Evolutionary conservation across 2,113 vertebrate genomes (phyloP).

Genomic region (Rutilus rutilus): DNA sequence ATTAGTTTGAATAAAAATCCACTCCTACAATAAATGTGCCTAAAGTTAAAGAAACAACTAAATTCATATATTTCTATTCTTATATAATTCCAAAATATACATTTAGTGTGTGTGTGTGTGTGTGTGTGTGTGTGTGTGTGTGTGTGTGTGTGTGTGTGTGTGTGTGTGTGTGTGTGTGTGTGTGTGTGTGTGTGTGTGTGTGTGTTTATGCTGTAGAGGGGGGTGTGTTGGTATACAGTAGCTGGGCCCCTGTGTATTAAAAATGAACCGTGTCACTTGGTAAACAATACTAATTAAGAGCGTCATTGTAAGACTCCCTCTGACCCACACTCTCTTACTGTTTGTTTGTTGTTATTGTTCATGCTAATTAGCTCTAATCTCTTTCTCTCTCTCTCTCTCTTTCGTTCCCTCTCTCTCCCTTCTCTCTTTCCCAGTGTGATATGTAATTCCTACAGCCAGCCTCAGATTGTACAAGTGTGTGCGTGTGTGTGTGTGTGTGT

Average conservation of each 20-base stretch:
- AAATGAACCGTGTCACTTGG: conserved; percentile 65
- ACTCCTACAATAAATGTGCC: not conserved
- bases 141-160: no score
- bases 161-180: no score
- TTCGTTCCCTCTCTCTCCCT: conserved; percentile 28
- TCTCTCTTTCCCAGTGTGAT: conserved; percentile 31
- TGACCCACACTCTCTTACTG: conserved; percentile 51
- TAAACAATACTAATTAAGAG: conserved; percentile 80
- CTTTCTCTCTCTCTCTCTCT: conserved; percentile 59
- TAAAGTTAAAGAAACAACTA: conserved; percentile 14
- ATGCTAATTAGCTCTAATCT: conserved; percentile 79
- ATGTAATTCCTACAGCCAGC: conserved; percentile 23
- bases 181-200: no score
- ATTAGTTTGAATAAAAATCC: not conserved
- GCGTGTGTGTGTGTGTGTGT: not conserved
- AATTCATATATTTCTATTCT: conserved; percentile 62
- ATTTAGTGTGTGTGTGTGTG: no score
- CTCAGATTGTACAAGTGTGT: conserved; percentile 4
- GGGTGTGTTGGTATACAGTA: conserved; percentile 39
- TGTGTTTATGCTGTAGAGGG: conserved; percentile 28
- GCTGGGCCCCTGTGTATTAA: conserved; percentile 48
- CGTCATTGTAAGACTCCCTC: conserved; percentile 63
- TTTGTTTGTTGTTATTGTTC: conserved; percentile 74
- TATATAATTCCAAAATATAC: no score
- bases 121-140: no score